Base-by-base conservation (phyloP, 2,888 invertebrate genomes). In the Coelogynopora nodosa region DNA sequence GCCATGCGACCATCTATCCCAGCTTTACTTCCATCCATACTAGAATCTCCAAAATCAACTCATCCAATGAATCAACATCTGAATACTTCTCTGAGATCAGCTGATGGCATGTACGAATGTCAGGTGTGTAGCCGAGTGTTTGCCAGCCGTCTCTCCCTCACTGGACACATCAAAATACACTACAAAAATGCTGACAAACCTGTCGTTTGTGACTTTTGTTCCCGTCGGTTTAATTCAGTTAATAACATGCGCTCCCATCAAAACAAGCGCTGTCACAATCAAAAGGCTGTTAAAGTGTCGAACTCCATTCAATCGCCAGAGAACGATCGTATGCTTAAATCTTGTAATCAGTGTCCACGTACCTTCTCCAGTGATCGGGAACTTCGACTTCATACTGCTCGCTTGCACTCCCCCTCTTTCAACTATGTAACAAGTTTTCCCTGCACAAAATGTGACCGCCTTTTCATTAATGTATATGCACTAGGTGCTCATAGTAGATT, bases 101-200 rank as follows among this genome's bases (percentile, higher is more conserved):
- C 30, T 0, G 84, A 84, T 31, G 84, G 84, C 0, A 23, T 84
- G 23, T 84, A 31, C 49, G 84, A 84, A 26, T 84, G 84, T 49
- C 31, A 31, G 0, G 84, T 84, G 0, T 84, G 84, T 84, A 84
- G 49, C 27, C 30, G 49, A 18, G 27, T 30, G 31, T 84, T 84
- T 84, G 31, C 84, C 26, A 84, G 84, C 49, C 84, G 84, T 10
- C 30, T 30, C 28, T 84, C 84, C 26, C 67, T 84, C 18, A 84
- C 31, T 49, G 49, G 49, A 31, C 84, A 84, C 27, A 5, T 84
- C 26, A 84, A 84, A 31, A 31, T 49, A 27, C 84, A 84, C 27
- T 84, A 84, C 27, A 84, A 49, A 10, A 31, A 49, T 5, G 31
- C 31, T 23, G 31, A 49, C 26, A 30, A 84, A 84, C 84, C 84